Conservation (phyloP, 30 jellyfish, hydroid and myxozoan species). For the Pelagia noctiluca region DNA sequence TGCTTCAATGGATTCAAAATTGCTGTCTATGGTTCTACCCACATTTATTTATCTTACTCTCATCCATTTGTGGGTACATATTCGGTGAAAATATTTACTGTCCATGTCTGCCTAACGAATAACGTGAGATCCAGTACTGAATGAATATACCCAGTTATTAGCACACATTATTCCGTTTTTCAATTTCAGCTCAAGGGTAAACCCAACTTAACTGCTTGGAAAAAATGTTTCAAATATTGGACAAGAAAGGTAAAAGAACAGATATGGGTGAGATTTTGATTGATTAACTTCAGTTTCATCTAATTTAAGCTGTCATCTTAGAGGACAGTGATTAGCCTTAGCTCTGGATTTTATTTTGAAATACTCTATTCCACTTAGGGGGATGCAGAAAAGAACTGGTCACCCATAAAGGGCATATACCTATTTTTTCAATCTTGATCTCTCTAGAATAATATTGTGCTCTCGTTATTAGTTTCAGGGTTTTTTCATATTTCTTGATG, state of each 20-base stretch:
- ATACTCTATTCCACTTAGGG: no score
- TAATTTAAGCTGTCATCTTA: no score
- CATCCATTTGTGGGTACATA: no score
- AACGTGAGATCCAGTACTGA: no score
- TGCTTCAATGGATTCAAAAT: no score
- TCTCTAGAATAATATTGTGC: neutral
- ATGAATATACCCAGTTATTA: neutral
- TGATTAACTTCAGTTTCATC: neutral
- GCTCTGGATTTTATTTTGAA: no score
- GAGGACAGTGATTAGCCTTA: no score
- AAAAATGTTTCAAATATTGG: constrained; percentile 62
- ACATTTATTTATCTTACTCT: neutral
- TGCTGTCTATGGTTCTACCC: neutral
- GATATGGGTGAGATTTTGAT: neutral
- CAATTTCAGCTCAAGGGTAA: constrained; percentile 48
- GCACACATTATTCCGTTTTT: neutral
- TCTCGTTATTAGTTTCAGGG: neutral
- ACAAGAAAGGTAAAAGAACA: constrained; percentile 42
- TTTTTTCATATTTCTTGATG: neutral
- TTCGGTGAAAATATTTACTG: neutral
- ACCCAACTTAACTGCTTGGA: constrained; percentile 40
- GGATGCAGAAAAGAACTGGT: no score
- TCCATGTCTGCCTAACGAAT: neutral
- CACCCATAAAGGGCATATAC: no score
- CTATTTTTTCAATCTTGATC: no score